Conservation (phyloP, 2,113 vertebrate genomes). For the Azemiops feae region DNA sequence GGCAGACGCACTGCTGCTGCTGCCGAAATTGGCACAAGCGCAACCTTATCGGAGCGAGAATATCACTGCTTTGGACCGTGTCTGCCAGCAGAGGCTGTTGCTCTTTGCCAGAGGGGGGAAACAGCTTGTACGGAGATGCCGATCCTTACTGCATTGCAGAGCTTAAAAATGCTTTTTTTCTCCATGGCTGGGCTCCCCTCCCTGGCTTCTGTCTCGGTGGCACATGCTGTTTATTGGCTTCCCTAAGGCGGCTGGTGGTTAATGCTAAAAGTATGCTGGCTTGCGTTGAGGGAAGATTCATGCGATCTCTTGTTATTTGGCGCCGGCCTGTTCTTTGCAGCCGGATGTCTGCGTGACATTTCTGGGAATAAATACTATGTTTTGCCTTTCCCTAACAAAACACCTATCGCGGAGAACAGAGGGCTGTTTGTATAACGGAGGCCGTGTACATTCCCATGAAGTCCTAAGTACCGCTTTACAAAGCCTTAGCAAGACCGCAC, state of each 20-base stretch:
- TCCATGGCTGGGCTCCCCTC: background rate
- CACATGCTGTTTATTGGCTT: background rate
- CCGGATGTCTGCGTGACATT: background rate
- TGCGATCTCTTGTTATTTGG: background rate
- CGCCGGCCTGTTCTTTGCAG: background rate
- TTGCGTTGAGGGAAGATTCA: background rate
- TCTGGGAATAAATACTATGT: background rate
- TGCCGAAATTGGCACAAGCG: conserved; percentile 34
- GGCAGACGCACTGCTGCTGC: conserved; percentile 27
- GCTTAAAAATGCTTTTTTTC: conserved; percentile 36
- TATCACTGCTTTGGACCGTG: conserved; percentile 35
- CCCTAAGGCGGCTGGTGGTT: background rate
- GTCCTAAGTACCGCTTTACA: background rate
- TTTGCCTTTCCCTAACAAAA: background rate
- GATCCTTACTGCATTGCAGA: conserved; percentile 63
- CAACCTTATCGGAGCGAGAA: conserved; percentile 6
- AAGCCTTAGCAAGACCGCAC: background rate
- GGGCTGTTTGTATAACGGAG: background rate
- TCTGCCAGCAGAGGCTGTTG: conserved; percentile 53
- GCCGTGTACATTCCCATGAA: background rate
- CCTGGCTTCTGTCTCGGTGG: background rate
- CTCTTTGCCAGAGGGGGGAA: conserved; percentile 38
- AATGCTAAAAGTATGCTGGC: background rate
- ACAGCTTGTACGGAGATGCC: conserved; percentile 21
- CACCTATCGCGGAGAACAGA: background rate